These are phyloP conservation scores for Phalacrocorax pelagicus DNA, from an alignment of 2,113 vertebrate species.

Conservation along the genomic window DNA sequence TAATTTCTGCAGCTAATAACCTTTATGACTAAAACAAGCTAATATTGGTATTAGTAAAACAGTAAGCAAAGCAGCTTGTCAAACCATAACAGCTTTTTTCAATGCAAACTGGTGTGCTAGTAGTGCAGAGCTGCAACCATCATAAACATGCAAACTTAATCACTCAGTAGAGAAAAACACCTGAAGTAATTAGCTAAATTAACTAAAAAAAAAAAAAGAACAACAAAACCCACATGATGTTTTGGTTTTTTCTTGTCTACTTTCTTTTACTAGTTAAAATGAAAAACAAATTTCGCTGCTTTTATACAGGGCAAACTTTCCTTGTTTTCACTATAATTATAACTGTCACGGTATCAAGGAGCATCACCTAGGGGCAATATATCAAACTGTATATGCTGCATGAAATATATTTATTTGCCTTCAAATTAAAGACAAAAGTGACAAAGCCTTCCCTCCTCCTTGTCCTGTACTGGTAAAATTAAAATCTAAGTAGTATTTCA, in stretches of 20 bases:
- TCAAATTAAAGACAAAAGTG: background rate
- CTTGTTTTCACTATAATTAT: background rate
- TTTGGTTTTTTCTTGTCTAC: background rate
- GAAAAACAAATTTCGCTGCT: rapidly evolving
- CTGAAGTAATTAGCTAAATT: background rate
- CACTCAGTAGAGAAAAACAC: background rate
- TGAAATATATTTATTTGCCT: background rate
- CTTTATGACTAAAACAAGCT: background rate
- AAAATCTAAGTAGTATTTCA: background rate
- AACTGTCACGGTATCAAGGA: background rate
- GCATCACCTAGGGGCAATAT: background rate
- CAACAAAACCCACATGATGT: background rate
- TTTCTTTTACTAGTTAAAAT: background rate
- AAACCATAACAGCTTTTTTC: background rate
- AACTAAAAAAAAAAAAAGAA: background rate
- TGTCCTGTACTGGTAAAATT: background rate
- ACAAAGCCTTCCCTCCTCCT: background rate
- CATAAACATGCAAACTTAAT: background rate
- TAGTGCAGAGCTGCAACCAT: background rate
- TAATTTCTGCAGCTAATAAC: background rate
- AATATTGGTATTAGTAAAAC: background rate
- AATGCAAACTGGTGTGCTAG: background rate
- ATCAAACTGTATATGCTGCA: background rate
- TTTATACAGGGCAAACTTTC: background rate
- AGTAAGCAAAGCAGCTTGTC: background rate